Percentiles rank a stretch among this genome's conserved stretches.
These are phyloP conservation scores for Choloepus didactylus DNA, from an alignment of 2,797 vertebrate genomes.

Conservation along the genomic window DNA sequence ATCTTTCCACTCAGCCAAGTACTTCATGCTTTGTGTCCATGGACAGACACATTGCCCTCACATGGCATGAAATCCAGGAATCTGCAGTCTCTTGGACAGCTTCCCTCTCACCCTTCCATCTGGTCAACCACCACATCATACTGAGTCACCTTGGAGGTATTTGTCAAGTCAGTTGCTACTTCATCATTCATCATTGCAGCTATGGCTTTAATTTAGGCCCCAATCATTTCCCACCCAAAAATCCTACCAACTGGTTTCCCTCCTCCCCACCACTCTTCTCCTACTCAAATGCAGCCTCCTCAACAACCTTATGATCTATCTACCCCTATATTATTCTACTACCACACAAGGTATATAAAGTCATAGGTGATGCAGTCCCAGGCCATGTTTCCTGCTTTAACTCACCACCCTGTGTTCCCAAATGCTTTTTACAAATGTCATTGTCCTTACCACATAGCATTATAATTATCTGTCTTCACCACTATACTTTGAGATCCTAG, in stretches of 20 bases:
- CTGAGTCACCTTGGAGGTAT: neutral
- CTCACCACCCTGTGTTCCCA: neutral
- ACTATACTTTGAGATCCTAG: neutral
- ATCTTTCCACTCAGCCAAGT: too few relatives aligned
- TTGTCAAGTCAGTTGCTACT: neutral
- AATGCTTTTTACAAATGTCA: neutral
- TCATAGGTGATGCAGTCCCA: too few relatives aligned
- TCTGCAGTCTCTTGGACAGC: rapidly evolving
- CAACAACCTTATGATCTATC: too few relatives aligned
- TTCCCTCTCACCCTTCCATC: neutral
- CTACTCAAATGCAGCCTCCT: neutral
- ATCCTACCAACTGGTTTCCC: neutral
- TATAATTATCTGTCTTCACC: neutral
- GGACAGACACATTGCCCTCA: too few relatives aligned
- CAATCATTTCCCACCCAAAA: neutral
- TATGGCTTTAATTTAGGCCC: neutral
- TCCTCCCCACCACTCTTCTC: neutral
- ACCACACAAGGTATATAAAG: neutral
- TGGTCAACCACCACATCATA: too few relatives aligned
- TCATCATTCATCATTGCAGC: too few relatives aligned
- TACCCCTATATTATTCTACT: neutral
- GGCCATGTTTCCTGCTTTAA: neutral
- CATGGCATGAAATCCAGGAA: too few relatives aligned
- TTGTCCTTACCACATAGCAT: neutral
- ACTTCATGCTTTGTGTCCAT: too few relatives aligned